A percentile compares a stretch with the other conserved stretches of the same genome.
Evolutionary conservation across 2,113 vertebrate species (phyloP).

Genomic region (Periophthalmodon schlosseri): DNA sequence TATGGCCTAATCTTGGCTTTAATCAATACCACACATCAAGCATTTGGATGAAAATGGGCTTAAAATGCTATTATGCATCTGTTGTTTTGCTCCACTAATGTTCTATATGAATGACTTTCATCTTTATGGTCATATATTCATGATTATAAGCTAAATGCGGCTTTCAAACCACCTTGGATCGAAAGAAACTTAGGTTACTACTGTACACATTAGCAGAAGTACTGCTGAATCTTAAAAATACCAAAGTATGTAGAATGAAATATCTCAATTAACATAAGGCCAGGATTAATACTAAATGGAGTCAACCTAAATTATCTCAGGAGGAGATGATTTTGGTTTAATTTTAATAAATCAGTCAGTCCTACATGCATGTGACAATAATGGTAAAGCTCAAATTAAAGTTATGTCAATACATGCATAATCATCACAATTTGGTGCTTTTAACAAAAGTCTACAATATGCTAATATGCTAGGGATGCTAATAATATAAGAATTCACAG

Average conservation of each 20-base stretch:
- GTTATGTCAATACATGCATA: neutral
- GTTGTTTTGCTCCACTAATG: constrained; percentile 44
- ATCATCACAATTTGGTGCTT: too few relatives aligned
- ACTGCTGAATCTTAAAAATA: neutral
- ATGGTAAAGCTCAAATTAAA: neutral
- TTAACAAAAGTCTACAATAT: too few relatives aligned
- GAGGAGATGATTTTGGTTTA: neutral
- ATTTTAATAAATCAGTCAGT: neutral
- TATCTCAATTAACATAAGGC: too few relatives aligned
- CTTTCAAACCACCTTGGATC: neutral
- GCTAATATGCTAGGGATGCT: too few relatives aligned
- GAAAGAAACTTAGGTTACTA: neutral
- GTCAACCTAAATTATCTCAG: neutral
- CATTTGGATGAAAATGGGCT: neutral
- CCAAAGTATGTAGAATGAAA: too few relatives aligned
- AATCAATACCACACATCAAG: constrained; percentile 32
- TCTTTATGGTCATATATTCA: constrained; percentile 8
- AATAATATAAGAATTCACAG: too few relatives aligned
- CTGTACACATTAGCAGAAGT: too few relatives aligned
- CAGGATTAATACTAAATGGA: too few relatives aligned
- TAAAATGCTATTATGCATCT: constrained; percentile 40
- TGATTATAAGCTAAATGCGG: neutral
- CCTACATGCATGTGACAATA: neutral
- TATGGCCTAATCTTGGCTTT: constrained; percentile 26
- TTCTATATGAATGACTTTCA: constrained; percentile 23